Percentiles rank a stretch among this genome's conserved stretches.
Evolutionary conservation across 1,140 invertebrate genomes (phyloP).

Genomic region (Venturia canescens): DNA sequence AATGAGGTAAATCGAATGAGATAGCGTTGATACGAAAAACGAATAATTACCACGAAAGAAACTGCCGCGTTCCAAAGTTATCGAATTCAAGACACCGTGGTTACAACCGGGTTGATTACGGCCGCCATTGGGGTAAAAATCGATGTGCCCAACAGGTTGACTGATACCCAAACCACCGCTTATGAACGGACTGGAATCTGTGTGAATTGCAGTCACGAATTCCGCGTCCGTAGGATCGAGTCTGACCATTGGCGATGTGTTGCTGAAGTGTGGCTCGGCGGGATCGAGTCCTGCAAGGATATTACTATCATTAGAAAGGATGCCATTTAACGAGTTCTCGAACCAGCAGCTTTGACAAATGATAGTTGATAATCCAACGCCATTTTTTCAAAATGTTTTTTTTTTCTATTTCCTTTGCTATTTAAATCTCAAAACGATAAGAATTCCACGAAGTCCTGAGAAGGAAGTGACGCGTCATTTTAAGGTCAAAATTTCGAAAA

Average conservation of each 20-base stretch:
- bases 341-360: neutral
- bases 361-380: constrained; percentile 21
- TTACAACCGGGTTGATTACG: constrained; percentile 91
- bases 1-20: too few species aligned
- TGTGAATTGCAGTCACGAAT: constrained; percentile 93
- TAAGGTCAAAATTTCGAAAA: too few species aligned
- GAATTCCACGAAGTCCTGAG: neutral
- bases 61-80: constrained; percentile 82
- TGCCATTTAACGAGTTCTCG: neutral
- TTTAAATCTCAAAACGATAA: neutral
- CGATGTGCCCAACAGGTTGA: constrained; percentile 89
- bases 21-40: neutral
- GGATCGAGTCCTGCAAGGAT: constrained; percentile 88
- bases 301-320: constrained; percentile 41
- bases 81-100: constrained; percentile 82
- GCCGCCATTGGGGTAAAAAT: constrained; percentile 94
- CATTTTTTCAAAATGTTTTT: neutral
- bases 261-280: constrained; percentile 93
- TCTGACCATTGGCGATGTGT: constrained; percentile 87
- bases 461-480: too few species aligned
- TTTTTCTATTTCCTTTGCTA: neutral
- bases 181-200: constrained; percentile 89
- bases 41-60: constrained; percentile 77
- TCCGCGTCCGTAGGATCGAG: constrained; percentile 90
- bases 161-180: constrained; percentile 89